These are phyloP conservation scores for Phylloscopus trochilus DNA, from an alignment of 2,113 vertebrate species.

Conservation along the genomic window DNA sequence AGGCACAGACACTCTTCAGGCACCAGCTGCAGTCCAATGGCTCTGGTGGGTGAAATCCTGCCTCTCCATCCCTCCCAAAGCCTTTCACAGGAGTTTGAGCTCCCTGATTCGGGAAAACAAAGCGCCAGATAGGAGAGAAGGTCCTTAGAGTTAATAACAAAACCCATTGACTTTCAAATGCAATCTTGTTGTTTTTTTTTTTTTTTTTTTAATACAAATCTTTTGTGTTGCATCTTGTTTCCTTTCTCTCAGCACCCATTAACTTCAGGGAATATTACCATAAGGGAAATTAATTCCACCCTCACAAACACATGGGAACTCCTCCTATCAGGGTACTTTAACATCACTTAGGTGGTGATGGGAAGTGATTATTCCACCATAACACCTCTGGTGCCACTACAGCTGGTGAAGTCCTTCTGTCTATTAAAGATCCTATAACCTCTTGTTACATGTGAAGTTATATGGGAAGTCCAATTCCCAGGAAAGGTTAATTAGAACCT, in stretches of 20 bases:
- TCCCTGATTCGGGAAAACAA: neutral
- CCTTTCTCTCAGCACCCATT: neutral
- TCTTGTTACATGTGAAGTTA: neutral
- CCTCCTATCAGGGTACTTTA: neutral
- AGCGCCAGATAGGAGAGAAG: neutral
- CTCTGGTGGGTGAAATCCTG: neutral
- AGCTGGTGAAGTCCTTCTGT: neutral
- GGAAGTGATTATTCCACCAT: neutral
- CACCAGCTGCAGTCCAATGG: neutral
- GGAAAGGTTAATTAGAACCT: slow-evolving; percentile 21
- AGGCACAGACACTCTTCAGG: accelerated
- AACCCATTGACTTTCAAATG: slow-evolving; percentile 32
- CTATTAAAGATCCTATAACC: neutral
- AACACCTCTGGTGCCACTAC: neutral
- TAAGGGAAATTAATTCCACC: slow-evolving; percentile 19
- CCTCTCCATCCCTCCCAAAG: neutral
- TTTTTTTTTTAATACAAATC: neutral
- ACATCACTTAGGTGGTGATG: neutral
- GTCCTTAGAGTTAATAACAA: neutral
- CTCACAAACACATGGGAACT: neutral
- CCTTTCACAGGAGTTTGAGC: neutral
- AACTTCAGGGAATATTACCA: neutral
- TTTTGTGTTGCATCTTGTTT: neutral
- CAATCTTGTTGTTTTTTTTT: neutral
- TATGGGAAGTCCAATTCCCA: neutral